Conservation (phyloP, 23 tunicate genomes). For the Phallusia fumigata region DNA sequence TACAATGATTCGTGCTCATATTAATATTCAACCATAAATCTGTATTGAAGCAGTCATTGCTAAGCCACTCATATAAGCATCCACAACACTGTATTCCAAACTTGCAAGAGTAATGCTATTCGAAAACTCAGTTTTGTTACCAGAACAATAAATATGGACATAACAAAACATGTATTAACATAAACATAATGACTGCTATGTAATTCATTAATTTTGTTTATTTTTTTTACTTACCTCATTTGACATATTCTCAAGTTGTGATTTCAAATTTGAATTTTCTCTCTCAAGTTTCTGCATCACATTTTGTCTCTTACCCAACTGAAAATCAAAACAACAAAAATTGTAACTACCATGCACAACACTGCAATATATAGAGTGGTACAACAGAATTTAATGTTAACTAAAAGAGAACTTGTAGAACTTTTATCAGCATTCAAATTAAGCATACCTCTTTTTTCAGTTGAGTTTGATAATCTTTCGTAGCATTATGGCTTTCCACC, state of each 20-base stretch:
- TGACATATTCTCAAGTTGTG: constrained; percentile 20
- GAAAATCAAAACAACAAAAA: constrained; percentile 1
- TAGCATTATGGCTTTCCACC: constrained; percentile 39
- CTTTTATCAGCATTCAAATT: neutral
- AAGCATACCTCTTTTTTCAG: constrained; percentile 40
- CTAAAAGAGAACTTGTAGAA: neutral
- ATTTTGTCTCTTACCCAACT: constrained; percentile 40
- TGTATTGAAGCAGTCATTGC: too few species aligned
- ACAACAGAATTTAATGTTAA: neutral
- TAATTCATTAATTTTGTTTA: too few species aligned
- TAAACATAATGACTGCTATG: too few species aligned
- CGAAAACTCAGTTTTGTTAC: too few species aligned
- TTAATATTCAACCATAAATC: too few species aligned
- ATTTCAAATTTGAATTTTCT: neutral
- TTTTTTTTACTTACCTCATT: constrained; percentile 26
- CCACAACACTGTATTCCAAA: too few species aligned
- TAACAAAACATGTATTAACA: too few species aligned
- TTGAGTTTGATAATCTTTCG: constrained; percentile 44
- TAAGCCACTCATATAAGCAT: too few species aligned
- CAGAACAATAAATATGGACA: too few species aligned
- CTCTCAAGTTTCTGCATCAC: constrained; percentile 17
- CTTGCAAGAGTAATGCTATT: too few species aligned
- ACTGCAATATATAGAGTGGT: neutral
- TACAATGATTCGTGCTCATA: too few species aligned
- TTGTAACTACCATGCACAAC: neutral